These are phyloP conservation scores for Lasioglossum leucozonium DNA, from an alignment of 2,888 invertebrate species.

Conservation along the genomic window DNA sequence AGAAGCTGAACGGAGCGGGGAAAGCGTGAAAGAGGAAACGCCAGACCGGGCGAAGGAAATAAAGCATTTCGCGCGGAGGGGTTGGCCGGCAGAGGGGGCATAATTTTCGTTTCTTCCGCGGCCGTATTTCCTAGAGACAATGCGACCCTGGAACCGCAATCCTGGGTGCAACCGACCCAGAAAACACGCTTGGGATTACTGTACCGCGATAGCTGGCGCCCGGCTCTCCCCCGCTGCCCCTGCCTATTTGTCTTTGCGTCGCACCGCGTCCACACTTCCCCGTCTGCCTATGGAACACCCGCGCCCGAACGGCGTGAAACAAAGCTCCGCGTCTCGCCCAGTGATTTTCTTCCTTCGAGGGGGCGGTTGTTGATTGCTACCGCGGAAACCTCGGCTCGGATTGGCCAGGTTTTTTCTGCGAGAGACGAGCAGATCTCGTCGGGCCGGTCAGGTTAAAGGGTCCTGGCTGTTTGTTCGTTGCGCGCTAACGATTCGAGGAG, in stretches of 20 bases:
- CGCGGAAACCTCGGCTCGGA: neutral
- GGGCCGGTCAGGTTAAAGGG: neutral
- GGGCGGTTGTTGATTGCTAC: constrained; percentile 8
- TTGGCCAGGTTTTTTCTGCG: constrained; percentile 2
- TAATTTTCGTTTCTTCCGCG: constrained; percentile 73
- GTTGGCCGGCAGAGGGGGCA: constrained; percentile 36
- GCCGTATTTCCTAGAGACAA: constrained; percentile 71
- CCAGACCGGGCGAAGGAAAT: constrained; percentile 62
- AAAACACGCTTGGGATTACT: constrained; percentile 72
- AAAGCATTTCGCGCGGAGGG: constrained; percentile 67
- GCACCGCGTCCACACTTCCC: constrained; percentile 55
- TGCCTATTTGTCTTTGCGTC: constrained; percentile 64
- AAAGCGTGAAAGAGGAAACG: constrained; percentile 53
- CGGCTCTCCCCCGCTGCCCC: constrained; percentile 37
- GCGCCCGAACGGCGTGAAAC: constrained; percentile 53
- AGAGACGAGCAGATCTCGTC: neutral
- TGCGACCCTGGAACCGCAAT: constrained; percentile 72
- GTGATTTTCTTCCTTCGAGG: constrained; percentile 3
- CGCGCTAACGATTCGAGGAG: neutral
- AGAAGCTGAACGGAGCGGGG: constrained; percentile 16
- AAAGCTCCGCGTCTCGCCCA: constrained; percentile 39
- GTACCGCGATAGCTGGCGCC: constrained; percentile 67
- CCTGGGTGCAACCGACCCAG: constrained; percentile 74
- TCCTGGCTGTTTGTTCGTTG: neutral
- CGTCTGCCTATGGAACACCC: constrained; percentile 48